Conservation (phyloP, 2,888 invertebrate species). For the Eupsilia transversa region DNA sequence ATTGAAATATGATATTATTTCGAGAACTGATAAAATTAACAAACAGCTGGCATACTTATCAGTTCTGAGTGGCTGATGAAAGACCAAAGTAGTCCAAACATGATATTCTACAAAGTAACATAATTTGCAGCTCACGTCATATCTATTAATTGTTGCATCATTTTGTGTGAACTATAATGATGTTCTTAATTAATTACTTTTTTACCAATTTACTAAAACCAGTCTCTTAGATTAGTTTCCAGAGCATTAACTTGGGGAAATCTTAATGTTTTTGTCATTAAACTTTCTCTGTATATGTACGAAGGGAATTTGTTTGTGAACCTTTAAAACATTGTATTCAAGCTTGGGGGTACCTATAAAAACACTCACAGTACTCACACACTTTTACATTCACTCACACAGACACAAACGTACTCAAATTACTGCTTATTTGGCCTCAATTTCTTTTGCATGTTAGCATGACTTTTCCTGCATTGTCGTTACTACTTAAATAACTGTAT, state of each 20-base stretch:
- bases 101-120: conserved; percentile 12
- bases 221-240: conserved; percentile 9
- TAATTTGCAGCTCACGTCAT: conserved; percentile 40
- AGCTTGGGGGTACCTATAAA: conserved; percentile 24
- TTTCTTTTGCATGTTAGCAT: conserved; percentile 47
- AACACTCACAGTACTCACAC: conserved; percentile 7
- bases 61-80: conserved; percentile 6
- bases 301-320: conserved; percentile 29
- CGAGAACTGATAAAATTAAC: conserved; percentile 1
- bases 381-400: conserved; percentile 23
- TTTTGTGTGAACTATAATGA: conserved; percentile 38
- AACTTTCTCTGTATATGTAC: neutral
- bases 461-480: conserved; percentile 30
- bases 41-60: conserved; percentile 17
- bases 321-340: neutral
- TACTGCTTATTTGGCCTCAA: conserved; percentile 42
- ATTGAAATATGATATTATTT: conserved; percentile 20
- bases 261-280: neutral
- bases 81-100: conserved; percentile 5
- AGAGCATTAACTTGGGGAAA: conserved; percentile 15
- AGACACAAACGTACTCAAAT: conserved; percentile 20
- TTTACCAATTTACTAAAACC: conserved; percentile 36
- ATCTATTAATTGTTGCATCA: conserved; percentile 45
- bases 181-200: conserved; percentile 22
- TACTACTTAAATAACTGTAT: neutral